A percentile compares a stretch with the other conserved stretches of the same genome.
These are phyloP conservation scores for Scylla paramamosain DNA, from an alignment of 1,140 invertebrate genomes.

Conservation along the genomic window DNA sequence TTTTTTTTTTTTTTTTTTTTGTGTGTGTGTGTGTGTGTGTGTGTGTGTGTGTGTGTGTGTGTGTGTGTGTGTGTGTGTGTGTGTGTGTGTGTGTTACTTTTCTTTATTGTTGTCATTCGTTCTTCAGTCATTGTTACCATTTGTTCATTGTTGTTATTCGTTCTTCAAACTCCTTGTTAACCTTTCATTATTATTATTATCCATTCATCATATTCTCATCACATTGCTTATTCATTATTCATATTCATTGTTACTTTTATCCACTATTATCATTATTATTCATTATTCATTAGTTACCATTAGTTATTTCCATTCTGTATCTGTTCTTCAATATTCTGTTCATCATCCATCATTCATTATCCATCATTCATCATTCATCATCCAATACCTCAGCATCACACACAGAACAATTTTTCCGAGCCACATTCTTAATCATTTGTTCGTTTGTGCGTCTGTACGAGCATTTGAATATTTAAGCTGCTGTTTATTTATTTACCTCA, in stretches of 20 bases:
- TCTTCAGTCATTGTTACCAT: not conserved
- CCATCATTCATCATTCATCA: too few species aligned
- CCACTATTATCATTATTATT: conserved; percentile 35
- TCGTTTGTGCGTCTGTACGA: too few species aligned
- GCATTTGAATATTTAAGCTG: too few species aligned
- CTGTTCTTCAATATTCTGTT: not conserved
- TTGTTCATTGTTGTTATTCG: not conserved
- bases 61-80: not conserved
- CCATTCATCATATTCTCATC: not conserved
- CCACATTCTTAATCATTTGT: too few species aligned
- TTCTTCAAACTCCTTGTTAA: not conserved
- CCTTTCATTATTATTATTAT: not conserved
- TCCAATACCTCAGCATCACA: too few species aligned
- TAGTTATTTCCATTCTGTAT: not conserved
- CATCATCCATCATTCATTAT: not conserved
- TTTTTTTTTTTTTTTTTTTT: too few species aligned
- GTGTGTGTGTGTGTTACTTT: too few species aligned
- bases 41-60: not conserved
- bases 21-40: not conserved
- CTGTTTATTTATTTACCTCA: too few species aligned
- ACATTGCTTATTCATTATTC: not conserved
- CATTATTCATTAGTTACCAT: not conserved
- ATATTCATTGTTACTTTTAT: not conserved
- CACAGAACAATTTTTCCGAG: too few species aligned
- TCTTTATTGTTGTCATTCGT: not conserved